Conservation (phyloP, 2,113 vertebrate genomes). For the Myrmophylax atrothorax region DNA sequence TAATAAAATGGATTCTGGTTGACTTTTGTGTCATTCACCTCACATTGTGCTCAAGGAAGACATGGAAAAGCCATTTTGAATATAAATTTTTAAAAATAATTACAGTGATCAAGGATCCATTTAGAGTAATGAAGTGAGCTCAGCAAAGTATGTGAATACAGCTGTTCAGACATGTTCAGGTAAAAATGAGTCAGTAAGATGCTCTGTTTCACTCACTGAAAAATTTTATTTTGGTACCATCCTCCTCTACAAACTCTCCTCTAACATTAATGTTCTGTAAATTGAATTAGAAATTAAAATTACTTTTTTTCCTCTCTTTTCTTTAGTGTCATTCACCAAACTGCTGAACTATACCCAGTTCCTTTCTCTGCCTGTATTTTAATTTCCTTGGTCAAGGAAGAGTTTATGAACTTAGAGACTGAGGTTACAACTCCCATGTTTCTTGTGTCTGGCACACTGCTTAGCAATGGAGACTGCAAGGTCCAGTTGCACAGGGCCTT, state of each 20-base stretch:
- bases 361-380: background rate
- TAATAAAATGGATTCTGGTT: conserved; percentile 41
- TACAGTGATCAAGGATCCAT: background rate
- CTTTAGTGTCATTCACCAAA: background rate
- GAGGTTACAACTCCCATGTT: background rate
- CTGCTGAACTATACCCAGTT: background rate
- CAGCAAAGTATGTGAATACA: background rate
- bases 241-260: background rate
- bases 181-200: background rate
- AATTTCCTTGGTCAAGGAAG: background rate
- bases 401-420: background rate
- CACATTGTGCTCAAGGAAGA: background rate
- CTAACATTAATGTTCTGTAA: background rate
- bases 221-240: background rate
- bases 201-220: background rate
- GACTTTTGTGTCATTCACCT: background rate
- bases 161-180: background rate
- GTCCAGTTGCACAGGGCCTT: background rate
- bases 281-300: background rate
- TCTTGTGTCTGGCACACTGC: background rate
- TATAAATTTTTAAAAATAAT: conserved; percentile 46
- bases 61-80: conserved; percentile 27
- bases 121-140: background rate
- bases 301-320: background rate
- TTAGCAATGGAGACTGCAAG: background rate